Evolutionary conservation across 2,888 invertebrate genomes (phyloP), one percentile per base, ranked within the genome.

Genomic region (Acholoe squamosa): DNA sequence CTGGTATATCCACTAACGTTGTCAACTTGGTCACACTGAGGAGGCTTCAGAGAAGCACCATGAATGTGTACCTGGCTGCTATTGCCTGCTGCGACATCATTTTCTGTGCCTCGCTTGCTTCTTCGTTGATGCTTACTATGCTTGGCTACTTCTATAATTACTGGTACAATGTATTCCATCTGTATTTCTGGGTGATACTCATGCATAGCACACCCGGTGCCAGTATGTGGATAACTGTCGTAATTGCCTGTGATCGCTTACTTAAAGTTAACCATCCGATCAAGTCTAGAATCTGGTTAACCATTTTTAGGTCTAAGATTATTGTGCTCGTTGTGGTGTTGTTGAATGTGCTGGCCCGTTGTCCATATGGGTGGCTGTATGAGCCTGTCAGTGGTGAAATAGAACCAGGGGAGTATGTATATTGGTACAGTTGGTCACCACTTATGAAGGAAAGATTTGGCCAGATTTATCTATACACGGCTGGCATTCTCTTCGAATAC

Each of bases 151-250:
- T 71, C 71, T 28, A 71, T 28, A 71, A 16, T 16, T 28, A 28
- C 31, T 71, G 71, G 71, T 71, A 71, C 71, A 71, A 28, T 71
- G 14, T 25, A 28, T 7, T 71, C 1, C 71, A 71, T 71, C 71
- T 71, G 71, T 71, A 71, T 28, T 71, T 71, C 71, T 71, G 71
- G 71, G 71, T 71, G 14, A 71, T 71, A 0, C 12, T 71, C 71
- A 71, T 71, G 71, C 71, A 71, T 28, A 71, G 12, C 25, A 71
- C 71, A 0, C 71, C 71, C 14, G 71, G 71, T 1, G 7, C 71
- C 5, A 71, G 71, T 71, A 22, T 71, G 5, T 71, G 71, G 71
- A 25, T 71, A 0, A 71, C 7, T 5, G 28, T 71, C 1, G 25
- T 28, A 5, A 71, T 71, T 71, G 71, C 71, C 12, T 22, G 3